Conservation (phyloP, 2,113 vertebrate genomes). For the Podarcis raffonei region DNA sequence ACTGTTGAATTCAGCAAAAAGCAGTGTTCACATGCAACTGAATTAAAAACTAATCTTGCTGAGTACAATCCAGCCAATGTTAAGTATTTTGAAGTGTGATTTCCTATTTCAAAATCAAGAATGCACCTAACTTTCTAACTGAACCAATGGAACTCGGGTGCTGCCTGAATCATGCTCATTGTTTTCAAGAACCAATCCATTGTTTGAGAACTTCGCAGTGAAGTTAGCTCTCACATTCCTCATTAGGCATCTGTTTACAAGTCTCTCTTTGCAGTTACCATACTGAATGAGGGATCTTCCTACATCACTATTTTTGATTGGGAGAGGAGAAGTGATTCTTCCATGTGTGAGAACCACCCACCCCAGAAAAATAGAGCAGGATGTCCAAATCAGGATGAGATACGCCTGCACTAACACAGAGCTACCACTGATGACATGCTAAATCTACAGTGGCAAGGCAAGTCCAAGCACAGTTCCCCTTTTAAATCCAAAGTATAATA, state of each 20-base stretch:
- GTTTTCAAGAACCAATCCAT: background rate
- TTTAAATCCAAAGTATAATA: background rate
- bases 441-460: background rate
- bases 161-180: background rate
- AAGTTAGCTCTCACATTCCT: background rate
- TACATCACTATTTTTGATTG: background rate
- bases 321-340: background rate
- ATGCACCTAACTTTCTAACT: background rate
- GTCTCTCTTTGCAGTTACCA: background rate
- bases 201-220: background rate
- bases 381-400: background rate
- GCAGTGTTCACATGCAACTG: background rate
- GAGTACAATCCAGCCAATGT: background rate
- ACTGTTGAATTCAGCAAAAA: background rate
- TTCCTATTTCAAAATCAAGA: background rate
- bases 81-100: background rate
- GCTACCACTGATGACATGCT: background rate
- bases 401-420: background rate
- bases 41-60: background rate
- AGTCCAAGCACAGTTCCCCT: background rate
- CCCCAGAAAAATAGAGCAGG: background rate
- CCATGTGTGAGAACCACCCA: background rate
- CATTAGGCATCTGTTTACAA: background rate
- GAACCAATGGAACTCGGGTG: background rate
- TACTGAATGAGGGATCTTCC: background rate